A percentile compares a stretch with the other conserved stretches of the same genome.
These are phyloP conservation scores for Drosophila greeni DNA, from an alignment of 2,888 invertebrate genomes.

Conservation along the genomic window DNA sequence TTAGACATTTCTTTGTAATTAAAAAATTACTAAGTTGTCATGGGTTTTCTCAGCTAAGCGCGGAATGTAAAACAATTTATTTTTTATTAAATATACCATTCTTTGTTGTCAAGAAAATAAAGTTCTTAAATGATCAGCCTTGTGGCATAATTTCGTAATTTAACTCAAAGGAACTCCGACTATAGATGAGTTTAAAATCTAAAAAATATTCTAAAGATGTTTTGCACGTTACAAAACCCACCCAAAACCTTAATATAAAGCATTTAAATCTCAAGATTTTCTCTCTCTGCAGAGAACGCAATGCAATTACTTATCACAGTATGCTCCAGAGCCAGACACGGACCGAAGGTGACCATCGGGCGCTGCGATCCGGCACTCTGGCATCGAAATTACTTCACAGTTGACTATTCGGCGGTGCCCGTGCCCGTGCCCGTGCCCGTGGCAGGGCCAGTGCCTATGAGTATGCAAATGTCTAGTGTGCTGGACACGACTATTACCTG, in stretches of 20 bases:
- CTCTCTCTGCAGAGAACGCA: slow-evolving; percentile 44
- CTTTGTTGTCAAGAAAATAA: neutral
- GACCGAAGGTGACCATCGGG: slow-evolving; percentile 28
- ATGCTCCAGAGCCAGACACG: slow-evolving; percentile 49
- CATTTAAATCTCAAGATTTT: neutral
- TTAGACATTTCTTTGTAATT: neutral
- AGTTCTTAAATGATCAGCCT: neutral
- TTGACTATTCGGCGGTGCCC: slow-evolving; percentile 16
- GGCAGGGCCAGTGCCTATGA: slow-evolving; percentile 34
- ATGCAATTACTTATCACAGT: slow-evolving; percentile 74
- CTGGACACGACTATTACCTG: slow-evolving; percentile 75
- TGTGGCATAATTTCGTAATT: neutral
- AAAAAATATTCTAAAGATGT: neutral
- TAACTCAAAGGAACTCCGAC: neutral
- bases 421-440: slow-evolving; percentile 4
- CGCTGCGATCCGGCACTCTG: slow-evolving; percentile 25
- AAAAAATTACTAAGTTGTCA: neutral
- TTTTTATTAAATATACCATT: neutral
- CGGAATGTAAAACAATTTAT: neutral
- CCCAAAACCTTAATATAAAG: no score
- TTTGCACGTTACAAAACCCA: no score
- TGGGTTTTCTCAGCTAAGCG: neutral
- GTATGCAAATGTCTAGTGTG: slow-evolving; percentile 65
- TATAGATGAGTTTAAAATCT: neutral
- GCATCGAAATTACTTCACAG: slow-evolving; percentile 63